Base-by-base conservation (phyloP, 2,113 vertebrate genomes). In the Thalassoma bifasciatum region DNA sequence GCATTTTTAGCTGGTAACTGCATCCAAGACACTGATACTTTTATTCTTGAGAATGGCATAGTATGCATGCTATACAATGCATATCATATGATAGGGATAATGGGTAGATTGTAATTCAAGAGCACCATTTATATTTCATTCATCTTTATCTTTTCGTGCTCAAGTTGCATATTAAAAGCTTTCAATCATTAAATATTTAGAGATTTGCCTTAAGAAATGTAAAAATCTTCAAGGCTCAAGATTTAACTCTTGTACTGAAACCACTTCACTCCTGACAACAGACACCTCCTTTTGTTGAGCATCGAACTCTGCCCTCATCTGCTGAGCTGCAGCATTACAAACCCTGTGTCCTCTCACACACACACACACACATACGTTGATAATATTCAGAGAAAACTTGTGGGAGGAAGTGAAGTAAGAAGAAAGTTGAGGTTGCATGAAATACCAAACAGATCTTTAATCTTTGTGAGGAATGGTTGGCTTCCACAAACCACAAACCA, bases 241-340 rank as follows among this genome's bases (percentile, higher is more conserved):
- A 30, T 30, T 30, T 30, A 30, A 6, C 30, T 30, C 30, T 13
- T 42, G 10, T 42, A 42, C 14, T 42, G 40, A 42, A 14, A 42
- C 13, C 13, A 13, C 12, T 13, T n/a, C n/a, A 42, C 9, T 14
- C 12, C 4, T 42, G 5, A 42, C 8, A 22, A 11, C 22, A 65
- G 34, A 59, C 16, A 23, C 16, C 40, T 21, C 59, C 44, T 57
- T 49, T 42, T 4, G 56, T 74, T 58, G 36, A 58, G 42, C 50
- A 81, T 75, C 65, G 61, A 66, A 89, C 67, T 84, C 73, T 83
- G 82, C 87, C 86, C 83, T 88, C 88, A 59, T 82, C 85, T 87
- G 88, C 84, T 77, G 61, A 75, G 53, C 52, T 40, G 49, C 51
- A 77, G 88, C 63, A 89, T 74, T 90, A 79, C 86, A 84, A 60